Base-by-base conservation (phyloP, 2,113 vertebrate species). In the Talpa occidentalis region DNA sequence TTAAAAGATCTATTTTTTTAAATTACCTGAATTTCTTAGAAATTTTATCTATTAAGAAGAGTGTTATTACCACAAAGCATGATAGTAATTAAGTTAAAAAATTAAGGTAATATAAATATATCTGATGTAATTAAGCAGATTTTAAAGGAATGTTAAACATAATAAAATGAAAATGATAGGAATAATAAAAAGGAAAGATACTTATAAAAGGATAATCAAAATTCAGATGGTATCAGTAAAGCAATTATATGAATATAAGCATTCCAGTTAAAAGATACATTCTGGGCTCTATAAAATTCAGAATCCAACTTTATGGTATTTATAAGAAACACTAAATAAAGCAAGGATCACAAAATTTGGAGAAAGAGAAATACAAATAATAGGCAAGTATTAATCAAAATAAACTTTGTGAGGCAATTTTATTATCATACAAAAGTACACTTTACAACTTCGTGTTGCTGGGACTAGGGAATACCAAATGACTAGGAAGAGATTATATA, bases 171-270 rank as follows among this genome's bases (percentile, higher is more conserved):
- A 81, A 10, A 52, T 52, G 3, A 52, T 52, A 52, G 49, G 5
- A 52, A 52, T 52, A 16, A 52, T 52, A 52, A 22, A 60, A 85
- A 93, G n/a, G 22, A 49, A 49, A 78, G 49, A 30, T 70, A 66
- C 37, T 66, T 52, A 79, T 56, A 44, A 59, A 96, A 81, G 84
- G 32, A 78, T 22, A 70, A 91, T 49, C 32, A 88, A 91, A 91
- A 15, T 87, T 2, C 77, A 77, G 21, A 3, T 86, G 86, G 76
- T 78, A 91, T 69, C 32, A 62, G 14, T 86, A 80, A 80, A 62
- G 69, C 28, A 93, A 21, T 89, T 89, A 74, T 70, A 24, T 66
- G 37, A 56, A 54, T 37, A 26, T 66, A 93, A 91, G 67, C 30
- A 83, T 49, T 88, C 8, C 16, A 32, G 2, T 83, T 81, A 56